Conservation (phyloP, 2,797 vertebrate species). For the Harpagifer antarcticus region DNA sequence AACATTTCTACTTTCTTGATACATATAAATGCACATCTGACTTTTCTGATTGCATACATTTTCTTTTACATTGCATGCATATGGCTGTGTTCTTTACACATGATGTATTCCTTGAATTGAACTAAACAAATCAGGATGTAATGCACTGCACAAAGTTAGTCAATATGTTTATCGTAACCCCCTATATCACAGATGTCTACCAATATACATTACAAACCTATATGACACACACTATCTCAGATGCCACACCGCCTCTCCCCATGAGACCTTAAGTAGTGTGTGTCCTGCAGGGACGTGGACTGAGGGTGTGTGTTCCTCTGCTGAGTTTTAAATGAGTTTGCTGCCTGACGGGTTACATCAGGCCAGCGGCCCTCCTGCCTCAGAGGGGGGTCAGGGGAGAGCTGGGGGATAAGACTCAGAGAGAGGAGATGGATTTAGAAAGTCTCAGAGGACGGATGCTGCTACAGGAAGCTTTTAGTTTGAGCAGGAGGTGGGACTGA, state of each 20-base stretch:
- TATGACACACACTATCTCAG: no score
- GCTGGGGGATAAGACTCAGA: slow-evolving; percentile 56
- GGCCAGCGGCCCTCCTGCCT: no score
- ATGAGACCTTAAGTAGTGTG: slow-evolving; percentile 41
- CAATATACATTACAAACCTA: neutral
- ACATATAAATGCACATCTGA: no score
- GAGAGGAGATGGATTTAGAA: slow-evolving; percentile 15
- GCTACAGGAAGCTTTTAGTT: slow-evolving; percentile 11
- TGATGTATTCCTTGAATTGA: no score
- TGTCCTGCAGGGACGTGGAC: slow-evolving; percentile 8
- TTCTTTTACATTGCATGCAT: no score
- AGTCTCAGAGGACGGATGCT: slow-evolving; percentile 41
- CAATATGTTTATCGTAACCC: no score
- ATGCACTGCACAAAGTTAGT: no score
- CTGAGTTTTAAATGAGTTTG: slow-evolving; percentile 52
- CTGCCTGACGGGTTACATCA: slow-evolving; percentile 27
- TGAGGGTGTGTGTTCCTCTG: slow-evolving; percentile 10
- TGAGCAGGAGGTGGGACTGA: neutral
- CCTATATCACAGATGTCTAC: slow-evolving; percentile 4
- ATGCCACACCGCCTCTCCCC: neutral
- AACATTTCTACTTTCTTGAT: no score
- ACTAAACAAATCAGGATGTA: no score
- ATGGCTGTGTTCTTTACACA: no score
- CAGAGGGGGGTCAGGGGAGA: slow-evolving; percentile 63
- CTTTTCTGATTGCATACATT: no score